Evolutionary conservation across 1,140 invertebrate species (phyloP), one percentile per base, ranked within the genome.

Genomic region (Drosophila ananassae): DNA sequence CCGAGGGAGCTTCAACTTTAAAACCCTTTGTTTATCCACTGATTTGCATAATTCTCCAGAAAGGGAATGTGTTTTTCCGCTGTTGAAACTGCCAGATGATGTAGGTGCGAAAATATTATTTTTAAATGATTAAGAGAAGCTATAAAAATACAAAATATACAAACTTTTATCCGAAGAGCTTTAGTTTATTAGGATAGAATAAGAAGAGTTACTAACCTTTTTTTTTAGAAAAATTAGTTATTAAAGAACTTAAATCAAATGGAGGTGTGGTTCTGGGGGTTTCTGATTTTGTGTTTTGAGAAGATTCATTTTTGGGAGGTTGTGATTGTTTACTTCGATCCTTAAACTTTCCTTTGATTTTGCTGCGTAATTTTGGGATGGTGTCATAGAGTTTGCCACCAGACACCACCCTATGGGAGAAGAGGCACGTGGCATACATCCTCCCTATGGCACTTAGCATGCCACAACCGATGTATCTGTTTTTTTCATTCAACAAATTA

Each of bases 21-120:
- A 17, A 17, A 3, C 10, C 30, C 41, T 25, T 68, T 68, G 51
- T 55, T 55, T 55, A 30, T 24, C 24, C 24, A 37, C 73, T 41
- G 12, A 74, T 74, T 74, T 47, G 32, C 71, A 74, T 66, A 47
- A n/a, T 50, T 53, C 32, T n/a, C 10, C 1, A 2, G 9, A 47
- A 55, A 34, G 24, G 30, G 50, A 39, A 28, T 48, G 63, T 21
- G n/a, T 2, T 25, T 52, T 28, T 24, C 22, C 22, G 10, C 17
- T 39, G 10, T 24, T 68, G 2, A 34, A 66, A 34, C 48, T 13
- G 12, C 39, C n/a, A 32, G 37, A 13, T 37, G 1, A 48, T 22
- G 25, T 4, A 37, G 46, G 24, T 66, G 30, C 7, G 5, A 71
- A 37, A 25, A 1, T 32, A 47, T 21, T 44, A 10, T 10, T 25